Conservation (phyloP, 2,888 invertebrate genomes). For the Proisotoma minuta region DNA sequence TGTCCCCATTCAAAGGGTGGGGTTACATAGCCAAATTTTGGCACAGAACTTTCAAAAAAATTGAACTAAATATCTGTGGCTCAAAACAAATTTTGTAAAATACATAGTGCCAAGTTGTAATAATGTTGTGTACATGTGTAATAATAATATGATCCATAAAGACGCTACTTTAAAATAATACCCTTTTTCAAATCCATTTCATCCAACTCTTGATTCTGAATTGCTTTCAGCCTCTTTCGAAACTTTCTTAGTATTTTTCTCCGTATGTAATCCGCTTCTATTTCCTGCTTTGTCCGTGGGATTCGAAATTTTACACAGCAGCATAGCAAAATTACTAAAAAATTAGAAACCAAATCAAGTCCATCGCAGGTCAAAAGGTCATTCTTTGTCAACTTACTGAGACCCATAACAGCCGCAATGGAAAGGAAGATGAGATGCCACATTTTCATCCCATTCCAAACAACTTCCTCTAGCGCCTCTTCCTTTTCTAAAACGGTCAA, state of each 20-base stretch:
- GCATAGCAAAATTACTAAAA: conserved; percentile 75
- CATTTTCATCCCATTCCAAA: conserved; percentile 65
- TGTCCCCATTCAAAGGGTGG: no score
- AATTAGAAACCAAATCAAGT: not conserved
- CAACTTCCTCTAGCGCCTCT: conserved; percentile 68
- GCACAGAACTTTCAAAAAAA: no score
- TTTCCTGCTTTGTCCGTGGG: conserved; percentile 90
- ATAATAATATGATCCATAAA: no score
- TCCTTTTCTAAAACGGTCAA: conserved; percentile 48
- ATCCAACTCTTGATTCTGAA: conserved; percentile 82
- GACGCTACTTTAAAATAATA: conserved; percentile 50
- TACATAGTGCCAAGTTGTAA: no score
- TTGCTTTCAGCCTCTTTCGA: conserved; percentile 70
- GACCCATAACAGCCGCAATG: conserved; percentile 54
- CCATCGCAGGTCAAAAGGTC: conserved; percentile 2
- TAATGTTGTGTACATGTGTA: no score
- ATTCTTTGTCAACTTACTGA: conserved; percentile 27
- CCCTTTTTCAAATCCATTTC: conserved; percentile 71
- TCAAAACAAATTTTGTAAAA: no score
- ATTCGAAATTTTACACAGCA: conserved; percentile 87
- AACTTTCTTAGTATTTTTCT: conserved; percentile 78
- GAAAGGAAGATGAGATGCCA: conserved; percentile 78
- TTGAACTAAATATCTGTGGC: no score
- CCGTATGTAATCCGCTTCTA: conserved; percentile 84
- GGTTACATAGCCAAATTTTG: no score